Percentiles rank a stretch among this genome's conserved stretches.
These are phyloP conservation scores for Rhinogobio ventralis DNA, from an alignment of 2,797 vertebrate species.

Conservation along the genomic window DNA sequence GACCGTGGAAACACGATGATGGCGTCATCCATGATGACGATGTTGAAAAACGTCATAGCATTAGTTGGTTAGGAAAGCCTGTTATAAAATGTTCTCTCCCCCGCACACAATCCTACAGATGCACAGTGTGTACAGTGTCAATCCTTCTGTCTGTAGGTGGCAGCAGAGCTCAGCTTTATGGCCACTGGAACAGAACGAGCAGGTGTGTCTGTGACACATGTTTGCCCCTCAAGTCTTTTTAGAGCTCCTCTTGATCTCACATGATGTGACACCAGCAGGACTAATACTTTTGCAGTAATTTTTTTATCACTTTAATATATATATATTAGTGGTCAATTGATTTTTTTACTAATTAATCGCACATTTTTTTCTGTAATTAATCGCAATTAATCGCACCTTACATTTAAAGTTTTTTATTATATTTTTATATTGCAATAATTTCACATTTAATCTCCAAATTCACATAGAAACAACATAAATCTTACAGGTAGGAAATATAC, in stretches of 20 bases:
- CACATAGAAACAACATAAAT: too few relatives aligned
- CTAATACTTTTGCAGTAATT: neutral
- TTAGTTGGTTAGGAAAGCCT: neutral
- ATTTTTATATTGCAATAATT: too few relatives aligned
- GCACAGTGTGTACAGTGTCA: neutral
- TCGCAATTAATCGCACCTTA: too few relatives aligned
- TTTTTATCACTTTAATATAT: neutral
- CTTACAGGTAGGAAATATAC: too few relatives aligned
- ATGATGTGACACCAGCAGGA: neutral
- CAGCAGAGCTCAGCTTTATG: slow-evolving; percentile 30
- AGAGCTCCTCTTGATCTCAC: neutral
- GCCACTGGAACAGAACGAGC: slow-evolving; percentile 14
- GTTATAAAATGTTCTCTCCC: slow-evolving; percentile 1
- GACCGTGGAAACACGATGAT: neutral
- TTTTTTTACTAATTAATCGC: too few relatives aligned
- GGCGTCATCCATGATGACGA: neutral
- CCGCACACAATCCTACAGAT: neutral
- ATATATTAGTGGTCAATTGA: too few relatives aligned
- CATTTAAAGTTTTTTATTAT: too few relatives aligned
- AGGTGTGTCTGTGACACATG: neutral
- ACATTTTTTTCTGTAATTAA: too few relatives aligned
- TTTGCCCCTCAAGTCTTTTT: neutral
- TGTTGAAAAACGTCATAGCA: neutral
- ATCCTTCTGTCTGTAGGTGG: slow-evolving; percentile 13
- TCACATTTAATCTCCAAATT: too few relatives aligned